These are phyloP conservation scores for Xenopus petersii DNA, from an alignment of 2,797 vertebrate species.

Conservation along the genomic window DNA sequence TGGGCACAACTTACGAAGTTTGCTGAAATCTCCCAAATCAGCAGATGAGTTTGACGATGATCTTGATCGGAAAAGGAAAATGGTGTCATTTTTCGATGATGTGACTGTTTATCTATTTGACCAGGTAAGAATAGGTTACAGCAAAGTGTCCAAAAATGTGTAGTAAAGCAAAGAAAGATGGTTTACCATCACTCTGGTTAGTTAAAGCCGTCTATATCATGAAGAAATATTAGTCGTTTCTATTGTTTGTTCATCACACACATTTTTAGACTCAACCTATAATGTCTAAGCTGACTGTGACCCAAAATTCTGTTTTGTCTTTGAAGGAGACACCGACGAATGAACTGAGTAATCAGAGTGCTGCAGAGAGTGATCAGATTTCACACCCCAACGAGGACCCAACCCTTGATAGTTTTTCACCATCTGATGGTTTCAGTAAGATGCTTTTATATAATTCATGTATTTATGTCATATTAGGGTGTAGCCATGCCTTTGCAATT, in stretches of 20 bases:
- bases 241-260: too few relatives aligned
- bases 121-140: slow-evolving; percentile 69
- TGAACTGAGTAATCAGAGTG: slow-evolving; percentile 75
- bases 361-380: slow-evolving; percentile 62
- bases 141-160: too few relatives aligned
- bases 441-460: not conserved
- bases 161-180: too few relatives aligned
- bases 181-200: too few relatives aligned
- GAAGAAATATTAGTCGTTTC: too few relatives aligned
- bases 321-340: slow-evolving; percentile 89
- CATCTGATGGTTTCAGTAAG: slow-evolving; percentile 54
- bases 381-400: slow-evolving; percentile 36
- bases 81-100: slow-evolving; percentile 94
- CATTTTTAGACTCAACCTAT: too few relatives aligned
- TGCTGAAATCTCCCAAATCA: slow-evolving; percentile 84
- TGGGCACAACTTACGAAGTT: slow-evolving; percentile 81
- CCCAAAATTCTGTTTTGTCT: not conserved
- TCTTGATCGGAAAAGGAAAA: slow-evolving; percentile 75
- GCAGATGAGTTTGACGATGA: slow-evolving; percentile 76
- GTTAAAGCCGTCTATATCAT: too few relatives aligned
- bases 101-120: slow-evolving; percentile 94
- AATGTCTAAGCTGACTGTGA: too few relatives aligned
- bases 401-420: slow-evolving; percentile 45
- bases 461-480: too few relatives aligned
- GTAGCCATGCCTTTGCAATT: too few relatives aligned